Conservation (phyloP, 2,888 invertebrate species). For the Lymantria monacha region DNA sequence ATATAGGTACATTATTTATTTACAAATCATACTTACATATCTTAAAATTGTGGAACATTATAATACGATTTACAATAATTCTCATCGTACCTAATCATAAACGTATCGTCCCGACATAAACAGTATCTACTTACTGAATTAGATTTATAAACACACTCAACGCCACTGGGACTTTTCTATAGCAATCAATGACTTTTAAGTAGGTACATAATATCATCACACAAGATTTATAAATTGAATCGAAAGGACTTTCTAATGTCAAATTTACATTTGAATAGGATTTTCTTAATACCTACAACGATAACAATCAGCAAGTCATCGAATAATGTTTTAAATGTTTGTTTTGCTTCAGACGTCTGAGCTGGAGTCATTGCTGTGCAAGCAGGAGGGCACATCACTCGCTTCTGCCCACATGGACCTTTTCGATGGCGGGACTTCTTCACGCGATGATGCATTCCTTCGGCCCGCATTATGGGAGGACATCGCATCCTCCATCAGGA, state of each 20-base stretch:
- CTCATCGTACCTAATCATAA: too few relatives aligned
- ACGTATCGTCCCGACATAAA: too few relatives aligned
- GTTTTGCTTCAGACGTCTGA: conserved; percentile 86
- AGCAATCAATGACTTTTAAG: background rate
- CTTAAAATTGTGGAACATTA: too few relatives aligned
- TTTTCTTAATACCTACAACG: conserved; percentile 29
- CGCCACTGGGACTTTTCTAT: conserved; percentile 18
- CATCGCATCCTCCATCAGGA: conserved; percentile 94
- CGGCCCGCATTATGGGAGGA: conserved; percentile 96
- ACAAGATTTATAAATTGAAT: conserved; percentile 20
- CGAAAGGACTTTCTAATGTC: conserved; percentile 25
- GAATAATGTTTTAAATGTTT: conserved; percentile 8
- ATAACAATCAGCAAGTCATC: conserved; percentile 23
- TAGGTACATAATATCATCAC: background rate
- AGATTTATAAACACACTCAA: background rate
- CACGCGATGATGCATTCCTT: conserved; percentile 92
- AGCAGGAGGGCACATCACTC: conserved; percentile 86
- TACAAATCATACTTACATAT: too few relatives aligned
- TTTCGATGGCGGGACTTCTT: conserved; percentile 77
- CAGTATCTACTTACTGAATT: too few relatives aligned
- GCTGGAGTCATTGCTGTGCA: conserved; percentile 89
- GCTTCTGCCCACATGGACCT: conserved; percentile 84
- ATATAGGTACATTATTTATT: too few relatives aligned
- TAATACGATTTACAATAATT: too few relatives aligned
- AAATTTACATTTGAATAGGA: conserved; percentile 39